Evolutionary conservation across 2,113 vertebrate genomes (phyloP), one percentile per base, ranked within the genome.

Genomic region (Illadopsis cleaveri): DNA sequence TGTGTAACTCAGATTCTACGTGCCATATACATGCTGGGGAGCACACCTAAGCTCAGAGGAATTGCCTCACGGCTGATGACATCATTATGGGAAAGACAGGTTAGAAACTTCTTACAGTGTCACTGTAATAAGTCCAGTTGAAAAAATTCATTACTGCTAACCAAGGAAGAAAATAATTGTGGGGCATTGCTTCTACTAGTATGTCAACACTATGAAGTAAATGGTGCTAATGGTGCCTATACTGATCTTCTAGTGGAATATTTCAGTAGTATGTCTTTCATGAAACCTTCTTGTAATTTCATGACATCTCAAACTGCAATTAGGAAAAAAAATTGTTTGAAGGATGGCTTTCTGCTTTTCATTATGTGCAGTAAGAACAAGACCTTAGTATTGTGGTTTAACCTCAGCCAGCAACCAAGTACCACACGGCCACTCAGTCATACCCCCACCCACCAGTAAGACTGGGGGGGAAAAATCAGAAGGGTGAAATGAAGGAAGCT

Each of bases 1-100:
- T 99, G 99, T 51, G 97, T 99, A 61, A 97, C 99, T 48, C 98
- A 98, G 95, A 98, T 99, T 96, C 98, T 99, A 17, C 98, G 98
- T 88, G 98, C 97, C 11, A 98, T 99, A 56, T 98, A 99, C 56
- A 97, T 98, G 92, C 94, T 99, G 70, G 98, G 98, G 69, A 98
- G 98, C 48, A 90, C 97, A 5, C 98, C 98, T 70, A 98, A 98
- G 79, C 98, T 99, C 79, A 98, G 98, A 96, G 97, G 98, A 13
- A 87, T 99, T 95, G 96, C 97, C 31, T 91, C 99, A 95, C 98
- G 99, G 21, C 97, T 99, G 82, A 98, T 99, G 97, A 98, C 99
- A 4, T 97, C 96, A 25, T 98, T 99, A n/a, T 99, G 99, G 99
- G 98, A 98, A 93, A 99, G 98, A 94, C 99, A 99, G 99, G 99